Percentiles rank a stretch among this genome's conserved stretches.
Evolutionary conservation across 2,888 invertebrate species (phyloP).

Genomic region (Patella caerulea): DNA sequence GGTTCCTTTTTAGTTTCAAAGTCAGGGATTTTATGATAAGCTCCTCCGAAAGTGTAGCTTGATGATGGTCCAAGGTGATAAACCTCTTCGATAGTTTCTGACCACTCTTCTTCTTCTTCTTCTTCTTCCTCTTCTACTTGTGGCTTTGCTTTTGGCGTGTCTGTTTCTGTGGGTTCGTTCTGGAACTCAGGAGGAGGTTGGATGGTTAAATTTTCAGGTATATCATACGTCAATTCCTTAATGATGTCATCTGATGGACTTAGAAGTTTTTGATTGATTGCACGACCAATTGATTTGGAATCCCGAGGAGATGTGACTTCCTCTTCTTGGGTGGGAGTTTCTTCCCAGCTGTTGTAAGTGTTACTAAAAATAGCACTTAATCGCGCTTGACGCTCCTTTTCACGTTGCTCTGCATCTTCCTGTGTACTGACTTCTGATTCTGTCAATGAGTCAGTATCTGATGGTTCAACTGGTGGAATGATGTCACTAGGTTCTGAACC

Average conservation of each 20-base stretch:
- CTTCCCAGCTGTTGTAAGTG: background rate
- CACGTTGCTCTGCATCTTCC: background rate
- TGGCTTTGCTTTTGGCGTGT: constrained; percentile 11
- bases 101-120: constrained; percentile 43
- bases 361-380: constrained; percentile 6
- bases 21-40: constrained; percentile 39
- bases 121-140: constrained; percentile 41
- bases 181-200: constrained; percentile 41
- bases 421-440: constrained; percentile 12
- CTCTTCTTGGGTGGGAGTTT: background rate
- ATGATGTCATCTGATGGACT: background rate
- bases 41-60: constrained; percentile 34
- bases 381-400: background rate
- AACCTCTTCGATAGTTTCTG: constrained; percentile 37
- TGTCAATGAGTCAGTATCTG: constrained; percentile 35
- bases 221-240: too few species aligned
- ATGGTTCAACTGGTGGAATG: constrained; percentile 25
- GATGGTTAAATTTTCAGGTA: constrained; percentile 15
- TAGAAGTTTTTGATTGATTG: background rate
- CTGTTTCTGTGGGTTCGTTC: constrained; percentile 18
- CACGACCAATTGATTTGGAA: background rate
- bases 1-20: constrained; percentile 39
- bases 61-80: constrained; percentile 33
- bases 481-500: background rate
- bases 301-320: background rate